A percentile compares a stretch with the other conserved stretches of the same genome.
These are phyloP conservation scores for Aptenodytes patagonicus DNA, from an alignment of 2,113 vertebrate genomes.

Conservation along the genomic window DNA sequence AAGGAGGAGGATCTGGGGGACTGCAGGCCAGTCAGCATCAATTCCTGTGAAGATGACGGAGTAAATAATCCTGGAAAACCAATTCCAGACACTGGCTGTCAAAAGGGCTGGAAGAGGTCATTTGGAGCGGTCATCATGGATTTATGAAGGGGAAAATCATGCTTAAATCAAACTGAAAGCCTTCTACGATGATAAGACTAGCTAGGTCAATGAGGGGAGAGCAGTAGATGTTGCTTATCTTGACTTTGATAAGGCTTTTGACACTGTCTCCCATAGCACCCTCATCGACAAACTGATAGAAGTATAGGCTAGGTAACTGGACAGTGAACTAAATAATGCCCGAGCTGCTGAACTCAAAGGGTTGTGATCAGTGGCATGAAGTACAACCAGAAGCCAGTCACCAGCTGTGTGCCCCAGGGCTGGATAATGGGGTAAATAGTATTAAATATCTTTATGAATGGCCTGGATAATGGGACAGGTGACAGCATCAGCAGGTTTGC, in stretches of 20 bases:
- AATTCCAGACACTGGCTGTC: neutral
- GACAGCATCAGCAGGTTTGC: neutral
- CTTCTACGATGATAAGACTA: neutral
- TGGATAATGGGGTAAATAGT: neutral
- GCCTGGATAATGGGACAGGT: neutral
- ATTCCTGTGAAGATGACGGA: neutral
- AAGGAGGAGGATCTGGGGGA: neutral
- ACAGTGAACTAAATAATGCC: neutral
- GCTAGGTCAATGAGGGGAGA: neutral
- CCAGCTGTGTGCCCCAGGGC: neutral
- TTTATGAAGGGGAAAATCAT: neutral
- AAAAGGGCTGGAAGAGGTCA: neutral
- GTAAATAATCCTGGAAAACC: neutral
- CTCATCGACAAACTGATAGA: neutral
- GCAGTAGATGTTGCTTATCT: neutral
- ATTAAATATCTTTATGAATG: neutral
- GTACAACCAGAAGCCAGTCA: neutral
- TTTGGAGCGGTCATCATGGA: neutral
- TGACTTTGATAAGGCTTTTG: neutral
- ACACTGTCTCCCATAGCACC: neutral
- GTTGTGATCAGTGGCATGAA: neutral
- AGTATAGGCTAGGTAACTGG: neutral
- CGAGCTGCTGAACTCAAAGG: neutral
- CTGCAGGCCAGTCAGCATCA: neutral
- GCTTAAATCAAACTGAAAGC: neutral